Evolutionary conservation across 1,140 invertebrate species (phyloP), one percentile per base, ranked within the genome.

Genomic region (Danaus melanippus): DNA sequence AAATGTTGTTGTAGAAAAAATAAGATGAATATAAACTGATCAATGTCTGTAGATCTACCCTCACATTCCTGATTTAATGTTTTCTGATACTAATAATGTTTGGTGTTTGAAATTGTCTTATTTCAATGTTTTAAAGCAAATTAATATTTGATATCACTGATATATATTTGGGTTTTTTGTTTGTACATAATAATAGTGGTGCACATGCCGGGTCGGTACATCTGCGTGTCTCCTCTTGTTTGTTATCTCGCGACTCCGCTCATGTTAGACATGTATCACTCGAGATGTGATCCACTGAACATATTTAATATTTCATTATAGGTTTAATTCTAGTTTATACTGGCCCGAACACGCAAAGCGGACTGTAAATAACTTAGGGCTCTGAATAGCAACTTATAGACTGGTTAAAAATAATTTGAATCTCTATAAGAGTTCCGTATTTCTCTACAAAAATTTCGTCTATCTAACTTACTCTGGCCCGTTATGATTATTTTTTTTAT

Each of bases 331-430:
- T 56, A 66, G 46, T 57, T 53, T 47, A 17, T 45, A 58, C 52
- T 44, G 43, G 74, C 76, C 72, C 72, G 43, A 50, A 61, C 41
- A 58, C 78, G 79, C 79, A 58, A 75, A 83, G 79, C 78, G 78
- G 59, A 51, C 43, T 80, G 70, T 79, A 78, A 56, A 79, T 76
- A 82, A 60, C 56, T 64, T 66, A 53, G 74, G 71, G 73, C 76
- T 65, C 62, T 66, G 61, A 68, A 73, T 70, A 71, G 60, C 48
- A 79, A 79, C 75, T 77, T 64, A 80, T 77, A 79, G 76, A 81
- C 76, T 80, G 78, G 73, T 64, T 75, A 76, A 56, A 69, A 67
- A 70, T 76, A 63, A 71, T 72, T 71, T 71, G 74, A 82, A 81
- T 81, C 78, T 84, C 77, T 82, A 42, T 71, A 79, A 82, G 79